Evolutionary conservation across 2,888 invertebrate species (phyloP), one percentile per base, ranked within the genome.

Genomic region (Formica aserva): DNA sequence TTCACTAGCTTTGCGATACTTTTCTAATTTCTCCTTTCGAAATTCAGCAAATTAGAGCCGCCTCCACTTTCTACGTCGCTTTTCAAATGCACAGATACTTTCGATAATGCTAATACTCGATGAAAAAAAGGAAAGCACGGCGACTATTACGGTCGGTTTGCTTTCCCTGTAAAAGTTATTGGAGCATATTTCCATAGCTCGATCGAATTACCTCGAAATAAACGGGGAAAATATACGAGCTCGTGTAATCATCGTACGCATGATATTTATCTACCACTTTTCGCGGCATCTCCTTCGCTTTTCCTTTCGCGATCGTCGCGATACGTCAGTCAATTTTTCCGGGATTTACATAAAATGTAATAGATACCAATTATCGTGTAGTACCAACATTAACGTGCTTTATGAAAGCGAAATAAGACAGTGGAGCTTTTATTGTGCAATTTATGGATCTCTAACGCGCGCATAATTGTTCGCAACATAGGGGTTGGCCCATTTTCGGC

Each of bases 401-500:
- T 22, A 77, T 67, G 45, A 78, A 69, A 69, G 57, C 71, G 41
- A 69, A 69, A 78, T 67, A 57, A 78, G 78, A 78, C 41, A 55
- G 71, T 84, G 82, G 52, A 62, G 80, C 48, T 85, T 89, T 85
- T 15, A 89, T 88, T 80, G 89, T 86, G 45, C 87, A 80, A 83
- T 89, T 89, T 83, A 87, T 76, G 88, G 80, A 65, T 60, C 76
- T 75, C 83, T 77, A 85, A 86, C 74, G 86, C 80, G 85, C 84
- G 88, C 85, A 74, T 89, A 89, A 89, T 89, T 88, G 89, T 85
- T 85, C 84, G 82, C 85, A 86, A 88, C 66, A 83, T 74, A 86
- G 86, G 32, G 85, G 83, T 89, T 89, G 90, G 88, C 85, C 90
- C 88, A 88, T 90, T 90, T 89, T 89, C 86, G 74, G 78, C 77